Evolutionary conservation across 2,797 vertebrate species (phyloP), one percentile per base, ranked within the genome.

Genomic region (Hyperoplus lanceolatus): DNA sequence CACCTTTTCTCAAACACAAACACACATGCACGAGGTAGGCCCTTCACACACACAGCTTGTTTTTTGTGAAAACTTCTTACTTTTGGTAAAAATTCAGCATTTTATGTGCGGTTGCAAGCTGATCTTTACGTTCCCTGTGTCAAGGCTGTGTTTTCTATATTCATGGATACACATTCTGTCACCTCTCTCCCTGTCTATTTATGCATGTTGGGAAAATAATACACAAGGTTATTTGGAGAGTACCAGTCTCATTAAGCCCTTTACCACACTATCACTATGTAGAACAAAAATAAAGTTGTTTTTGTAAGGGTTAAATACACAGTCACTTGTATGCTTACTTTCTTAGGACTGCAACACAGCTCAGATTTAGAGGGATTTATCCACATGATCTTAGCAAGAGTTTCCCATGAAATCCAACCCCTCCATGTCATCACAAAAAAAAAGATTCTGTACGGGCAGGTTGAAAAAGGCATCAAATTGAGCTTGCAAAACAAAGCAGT

Each of bases 401-500:
- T 90, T 90, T 88, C 80, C 77, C 71, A 69, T 78, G 70, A 85
- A 88, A 73, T 85, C 75, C 60, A 58, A 80, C 45, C 75, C 71
- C 49, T 64, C 55, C 50, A 21, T 73, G 53, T 80, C 79, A 83
- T 75, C 70, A 64, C 60, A 50, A 57, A 11, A 70, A 75, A 69
- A 58, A 67, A 54, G n/a, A 36, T 49, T 63, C 42, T 61, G 59
- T 38, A 54, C 29, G 21, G 21, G 53, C 53, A 39, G 36, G 68
- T 58, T 0, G 59, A 71, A 73, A 78, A 70, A 41, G 36, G 71
- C 75, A 75, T 67, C 53, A 77, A 87, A 81, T 69, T 49, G 70
- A 80, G 46, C 58, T 83, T 77, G 62, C 63, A 78, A 92, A 87
- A 91, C 90, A 91, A 91, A 92, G 91, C 86, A 72, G 76, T 74